Evolutionary conservation across 2,797 vertebrate species (phyloP).

Genomic region (Enteromius thamalakanensis): DNA sequence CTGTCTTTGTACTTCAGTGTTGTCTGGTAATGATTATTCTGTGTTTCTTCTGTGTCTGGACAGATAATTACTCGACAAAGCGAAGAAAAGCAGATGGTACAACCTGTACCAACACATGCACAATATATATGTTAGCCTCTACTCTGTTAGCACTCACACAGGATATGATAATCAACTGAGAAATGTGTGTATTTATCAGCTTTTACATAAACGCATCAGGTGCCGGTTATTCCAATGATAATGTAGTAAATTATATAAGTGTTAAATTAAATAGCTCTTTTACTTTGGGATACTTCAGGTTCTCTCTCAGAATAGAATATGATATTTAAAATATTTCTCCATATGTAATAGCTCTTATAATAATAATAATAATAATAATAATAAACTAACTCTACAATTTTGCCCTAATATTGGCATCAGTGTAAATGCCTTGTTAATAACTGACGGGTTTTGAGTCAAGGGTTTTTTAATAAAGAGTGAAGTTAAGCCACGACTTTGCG

Average conservation of each 20-base stretch:
- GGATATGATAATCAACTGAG: not conserved
- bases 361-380: constrained; percentile 7
- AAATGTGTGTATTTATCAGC: not conserved
- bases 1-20: constrained; percentile 4
- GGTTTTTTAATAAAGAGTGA: not conserved
- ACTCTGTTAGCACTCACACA: not conserved
- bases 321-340: not conserved
- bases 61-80: constrained; percentile 5
- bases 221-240: not conserved
- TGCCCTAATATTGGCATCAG: not conserved
- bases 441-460: not conserved
- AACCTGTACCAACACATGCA: not conserved
- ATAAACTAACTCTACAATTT: not conserved
- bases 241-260: not conserved
- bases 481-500: not conserved
- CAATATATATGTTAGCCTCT: not conserved
- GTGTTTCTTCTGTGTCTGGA: constrained; percentile 3
- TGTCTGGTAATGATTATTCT: constrained; percentile 15
- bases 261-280: not conserved
- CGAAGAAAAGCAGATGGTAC: not conserved
- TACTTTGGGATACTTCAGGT: not conserved
- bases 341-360: constrained; percentile 5
- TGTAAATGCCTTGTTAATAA: not conserved
- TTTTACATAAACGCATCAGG: constrained; percentile 3
- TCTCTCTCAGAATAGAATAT: not conserved